Conservation (phyloP, 1,140 invertebrate species). For the Triops cancriformis region DNA sequence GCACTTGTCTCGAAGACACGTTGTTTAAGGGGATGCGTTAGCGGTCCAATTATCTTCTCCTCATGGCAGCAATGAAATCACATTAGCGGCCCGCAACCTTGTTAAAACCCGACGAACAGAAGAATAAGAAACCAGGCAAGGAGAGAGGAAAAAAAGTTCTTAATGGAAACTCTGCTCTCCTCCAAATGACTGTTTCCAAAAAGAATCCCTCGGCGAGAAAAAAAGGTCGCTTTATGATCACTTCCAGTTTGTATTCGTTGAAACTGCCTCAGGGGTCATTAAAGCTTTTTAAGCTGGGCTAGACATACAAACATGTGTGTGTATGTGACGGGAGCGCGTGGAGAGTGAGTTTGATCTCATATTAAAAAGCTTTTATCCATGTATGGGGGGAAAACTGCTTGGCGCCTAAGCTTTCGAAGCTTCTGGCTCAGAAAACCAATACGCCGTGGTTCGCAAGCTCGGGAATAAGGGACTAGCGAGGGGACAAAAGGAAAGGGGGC, state of each 20-base stretch:
- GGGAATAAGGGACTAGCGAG: not conserved
- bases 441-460: not conserved
- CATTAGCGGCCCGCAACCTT: constrained; percentile 1
- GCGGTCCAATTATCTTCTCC: constrained; percentile 7
- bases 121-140: not conserved
- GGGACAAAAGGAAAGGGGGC: not conserved
- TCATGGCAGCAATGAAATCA: constrained; percentile 6
- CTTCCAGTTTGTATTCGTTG: not conserved
- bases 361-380: constrained; percentile 5
- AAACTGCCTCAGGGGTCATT: not conserved
- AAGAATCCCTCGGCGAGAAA: not conserved
- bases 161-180: not conserved
- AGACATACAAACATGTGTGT: not conserved
- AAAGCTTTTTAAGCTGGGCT: not conserved
- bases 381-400: not conserved
- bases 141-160: not conserved
- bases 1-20: not conserved
- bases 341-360: not conserved
- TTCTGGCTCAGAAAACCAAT: not conserved
- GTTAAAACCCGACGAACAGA: not conserved
- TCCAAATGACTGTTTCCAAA: not conserved
- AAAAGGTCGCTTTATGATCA: not conserved
- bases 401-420: not conserved
- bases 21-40: not conserved
- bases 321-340: not conserved